Evolutionary conservation across 2,113 vertebrate species (phyloP).

Genomic region (Vulpes vulpes): DNA sequence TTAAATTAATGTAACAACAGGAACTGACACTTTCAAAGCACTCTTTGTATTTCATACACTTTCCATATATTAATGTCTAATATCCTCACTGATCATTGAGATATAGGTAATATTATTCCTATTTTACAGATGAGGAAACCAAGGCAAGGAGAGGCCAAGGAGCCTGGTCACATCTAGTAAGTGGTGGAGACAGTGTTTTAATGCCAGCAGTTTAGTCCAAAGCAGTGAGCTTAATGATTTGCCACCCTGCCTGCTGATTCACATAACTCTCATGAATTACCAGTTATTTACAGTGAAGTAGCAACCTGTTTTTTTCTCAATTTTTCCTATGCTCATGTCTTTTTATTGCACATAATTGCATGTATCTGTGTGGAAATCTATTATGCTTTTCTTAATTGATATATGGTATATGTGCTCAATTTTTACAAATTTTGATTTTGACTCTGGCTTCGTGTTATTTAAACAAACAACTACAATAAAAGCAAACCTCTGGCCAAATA

Average conservation of each 20-base stretch:
- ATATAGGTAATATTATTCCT: neutral
- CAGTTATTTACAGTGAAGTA: neutral
- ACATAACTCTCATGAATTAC: neutral
- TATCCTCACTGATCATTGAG: neutral
- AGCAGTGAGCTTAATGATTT: slow-evolving; percentile 32
- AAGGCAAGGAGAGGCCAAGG: neutral
- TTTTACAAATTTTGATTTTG: slow-evolving; percentile 44
- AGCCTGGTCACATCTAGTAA: slow-evolving; percentile 5
- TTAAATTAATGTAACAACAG: slow-evolving; percentile 1
- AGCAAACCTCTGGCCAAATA: neutral
- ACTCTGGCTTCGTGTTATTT: slow-evolving; percentile 33
- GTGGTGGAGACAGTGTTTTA: slow-evolving; percentile 4
- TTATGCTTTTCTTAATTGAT: slow-evolving; percentile 22
- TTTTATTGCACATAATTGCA: slow-evolving; percentile 20
- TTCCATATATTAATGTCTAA: neutral
- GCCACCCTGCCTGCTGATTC: neutral
- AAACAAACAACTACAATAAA: slow-evolving; percentile 10
- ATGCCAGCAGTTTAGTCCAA: neutral
- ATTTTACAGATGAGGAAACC: slow-evolving; percentile 23
- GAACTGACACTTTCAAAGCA: neutral
- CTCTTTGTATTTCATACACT: neutral
- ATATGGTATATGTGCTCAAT: neutral
- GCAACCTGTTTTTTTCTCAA: neutral
- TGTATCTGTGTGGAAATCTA: neutral
- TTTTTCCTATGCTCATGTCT: neutral